phyloP scores from a whole-genome alignment of 1,140 invertebrate genomes.

The Zaprionus ornatus region DNA sequence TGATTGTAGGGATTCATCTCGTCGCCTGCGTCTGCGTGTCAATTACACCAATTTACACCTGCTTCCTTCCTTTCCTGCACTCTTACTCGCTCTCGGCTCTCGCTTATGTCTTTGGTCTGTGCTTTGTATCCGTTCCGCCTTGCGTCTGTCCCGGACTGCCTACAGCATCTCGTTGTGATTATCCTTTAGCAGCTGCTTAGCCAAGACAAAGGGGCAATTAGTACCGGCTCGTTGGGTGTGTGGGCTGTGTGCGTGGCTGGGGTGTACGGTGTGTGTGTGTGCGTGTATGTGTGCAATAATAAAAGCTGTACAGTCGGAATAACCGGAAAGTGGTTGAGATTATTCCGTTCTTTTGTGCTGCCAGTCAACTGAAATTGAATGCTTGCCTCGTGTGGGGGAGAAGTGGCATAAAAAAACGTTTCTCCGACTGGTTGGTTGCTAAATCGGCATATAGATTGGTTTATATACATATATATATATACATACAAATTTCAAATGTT shows the following conservation, averaged over 20 bases:
- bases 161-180: slow-evolving; percentile 38
- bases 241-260: not conserved
- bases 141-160: slow-evolving; percentile 2
- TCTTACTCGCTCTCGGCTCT: slow-evolving; percentile 16
- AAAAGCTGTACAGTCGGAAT: not conserved
- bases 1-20: slow-evolving; percentile 73
- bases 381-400: not conserved
- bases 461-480: not conserved
- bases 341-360: not conserved
- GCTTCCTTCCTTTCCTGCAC: slow-evolving; percentile 5
- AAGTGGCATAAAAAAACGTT: not conserved
- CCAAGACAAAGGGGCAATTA: slow-evolving; percentile 35
- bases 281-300: not conserved
- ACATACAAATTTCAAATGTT: not conserved
- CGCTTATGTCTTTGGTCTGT: slow-evolving; percentile 25
- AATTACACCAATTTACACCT: not conserved
- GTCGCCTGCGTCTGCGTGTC: slow-evolving; percentile 3
- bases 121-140: slow-evolving; percentile 18
- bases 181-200: slow-evolving; percentile 42
- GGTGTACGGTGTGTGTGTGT: not conserved
- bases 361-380: not conserved
- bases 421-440: not conserved
- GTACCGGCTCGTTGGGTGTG: slow-evolving; percentile 11
- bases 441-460: not conserved
- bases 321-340: not conserved